Percentiles rank a stretch among this genome's conserved stretches.
These are phyloP conservation scores for Tachypleus tridentatus DNA, from an alignment of 1,140 invertebrate genomes.

Conservation along the genomic window DNA sequence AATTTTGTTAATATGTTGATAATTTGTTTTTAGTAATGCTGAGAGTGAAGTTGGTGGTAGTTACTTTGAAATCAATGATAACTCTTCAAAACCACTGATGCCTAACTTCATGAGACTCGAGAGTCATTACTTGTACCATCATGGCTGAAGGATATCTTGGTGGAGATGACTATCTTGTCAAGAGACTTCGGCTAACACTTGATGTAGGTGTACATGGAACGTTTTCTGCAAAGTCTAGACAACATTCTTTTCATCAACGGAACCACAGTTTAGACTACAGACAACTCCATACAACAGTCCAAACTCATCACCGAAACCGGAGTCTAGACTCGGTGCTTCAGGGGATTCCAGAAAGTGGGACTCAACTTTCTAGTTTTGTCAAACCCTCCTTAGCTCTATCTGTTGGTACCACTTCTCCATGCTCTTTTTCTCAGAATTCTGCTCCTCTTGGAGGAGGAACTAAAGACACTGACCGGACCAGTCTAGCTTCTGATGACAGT, in stretches of 20 bases:
- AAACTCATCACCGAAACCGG: conserved; percentile 66
- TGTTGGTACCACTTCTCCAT: conserved; percentile 9
- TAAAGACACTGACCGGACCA: conserved; percentile 44
- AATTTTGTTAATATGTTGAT: too few species aligned
- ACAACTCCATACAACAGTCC: conserved; percentile 20
- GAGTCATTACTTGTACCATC: too few species aligned
- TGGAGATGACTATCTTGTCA: too few species aligned
- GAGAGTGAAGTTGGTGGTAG: too few species aligned
- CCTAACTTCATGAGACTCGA: too few species aligned
- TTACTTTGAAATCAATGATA: too few species aligned
- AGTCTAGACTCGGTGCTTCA: conserved; percentile 62
- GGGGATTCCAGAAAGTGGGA: not conserved
- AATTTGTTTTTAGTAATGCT: too few species aligned
- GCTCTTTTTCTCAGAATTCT: conserved; percentile 14
- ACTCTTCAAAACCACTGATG: too few species aligned
- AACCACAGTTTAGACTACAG: conserved; percentile 59
- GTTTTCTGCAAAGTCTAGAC: not conserved
- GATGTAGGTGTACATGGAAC: conserved; percentile 15
- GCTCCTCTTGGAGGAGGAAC: conserved; percentile 8
- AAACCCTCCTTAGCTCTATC: not conserved
- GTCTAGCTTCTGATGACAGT: conserved; percentile 72
- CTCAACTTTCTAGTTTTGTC: too few species aligned
- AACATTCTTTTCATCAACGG: conserved; percentile 48
- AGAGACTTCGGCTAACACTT: conserved; percentile 3
- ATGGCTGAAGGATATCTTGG: too few species aligned